Conservation (phyloP, 2,113 vertebrate genomes). For the Rhinogobius similis region DNA sequence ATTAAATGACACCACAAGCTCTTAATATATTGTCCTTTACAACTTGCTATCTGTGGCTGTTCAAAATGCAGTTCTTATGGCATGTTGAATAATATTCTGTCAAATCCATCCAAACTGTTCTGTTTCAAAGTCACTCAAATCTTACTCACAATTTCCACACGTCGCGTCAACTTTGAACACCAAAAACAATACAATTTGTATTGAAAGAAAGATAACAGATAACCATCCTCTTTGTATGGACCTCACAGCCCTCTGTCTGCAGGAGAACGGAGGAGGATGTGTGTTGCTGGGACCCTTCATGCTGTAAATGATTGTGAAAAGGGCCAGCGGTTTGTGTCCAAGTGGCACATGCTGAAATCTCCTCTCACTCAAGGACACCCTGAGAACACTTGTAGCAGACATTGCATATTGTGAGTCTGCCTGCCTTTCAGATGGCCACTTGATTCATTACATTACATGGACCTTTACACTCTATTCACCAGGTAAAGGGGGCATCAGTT, state of each 20-base stretch:
- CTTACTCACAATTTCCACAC: neutral
- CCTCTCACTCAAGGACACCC: neutral
- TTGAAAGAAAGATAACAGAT: neutral
- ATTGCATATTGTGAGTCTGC: conserved; percentile 14
- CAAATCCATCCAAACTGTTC: neutral
- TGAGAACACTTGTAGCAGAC: neutral
- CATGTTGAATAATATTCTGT: neutral
- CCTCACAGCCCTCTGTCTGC: neutral
- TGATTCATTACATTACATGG: conserved; percentile 6
- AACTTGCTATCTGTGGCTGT: no score
- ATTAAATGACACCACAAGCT: no score
- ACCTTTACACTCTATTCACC: neutral
- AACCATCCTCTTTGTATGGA: conserved; percentile 1
- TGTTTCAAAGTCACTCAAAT: neutral
- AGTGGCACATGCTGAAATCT: neutral
- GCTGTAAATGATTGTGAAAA: neutral
- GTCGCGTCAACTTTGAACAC: neutral
- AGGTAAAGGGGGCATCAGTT: neutral
- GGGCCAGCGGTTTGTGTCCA: neutral
- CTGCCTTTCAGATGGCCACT: neutral
- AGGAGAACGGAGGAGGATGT: conserved; percentile 11
- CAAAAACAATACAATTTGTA: neutral
- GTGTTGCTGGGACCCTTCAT: conserved; percentile 15
- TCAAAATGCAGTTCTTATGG: neutral
- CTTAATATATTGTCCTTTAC: no score